These are phyloP conservation scores for Drosophila arizonae DNA, from an alignment of 1,140 invertebrate species.

Conservation along the genomic window DNA sequence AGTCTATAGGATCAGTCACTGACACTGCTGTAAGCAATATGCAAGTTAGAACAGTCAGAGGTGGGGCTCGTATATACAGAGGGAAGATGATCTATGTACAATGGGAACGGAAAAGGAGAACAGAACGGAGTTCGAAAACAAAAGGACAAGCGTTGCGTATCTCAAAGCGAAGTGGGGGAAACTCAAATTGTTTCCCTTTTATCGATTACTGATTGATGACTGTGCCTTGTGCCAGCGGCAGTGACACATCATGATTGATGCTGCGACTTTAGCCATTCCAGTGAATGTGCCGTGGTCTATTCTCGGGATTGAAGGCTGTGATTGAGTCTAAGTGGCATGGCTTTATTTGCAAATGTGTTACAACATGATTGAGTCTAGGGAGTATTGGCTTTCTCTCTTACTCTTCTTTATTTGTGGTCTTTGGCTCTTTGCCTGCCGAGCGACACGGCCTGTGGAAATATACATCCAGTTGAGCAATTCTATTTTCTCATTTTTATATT, in stretches of 20 bases:
- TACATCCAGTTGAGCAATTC: too few species aligned
- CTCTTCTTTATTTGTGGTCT: too few species aligned
- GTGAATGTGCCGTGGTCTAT: background rate
- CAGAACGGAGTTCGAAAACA: background rate
- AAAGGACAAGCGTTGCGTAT: conserved; percentile 11
- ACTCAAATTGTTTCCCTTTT: background rate
- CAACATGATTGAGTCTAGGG: too few species aligned
- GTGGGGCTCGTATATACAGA: background rate
- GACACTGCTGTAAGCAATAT: conserved; percentile 49
- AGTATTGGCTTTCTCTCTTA: too few species aligned
- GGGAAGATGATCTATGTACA: conserved; percentile 3
- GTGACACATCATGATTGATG: background rate
- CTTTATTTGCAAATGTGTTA: too few species aligned
- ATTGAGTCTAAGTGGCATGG: too few species aligned
- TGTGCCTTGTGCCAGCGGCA: background rate
- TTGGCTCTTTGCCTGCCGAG: too few species aligned
- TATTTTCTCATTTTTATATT: too few species aligned
- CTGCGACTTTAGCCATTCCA: conserved; percentile 2
- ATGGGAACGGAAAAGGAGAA: background rate
- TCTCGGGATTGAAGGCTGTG: too few species aligned
- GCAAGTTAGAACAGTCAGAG: background rate
- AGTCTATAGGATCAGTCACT: conserved; percentile 10
- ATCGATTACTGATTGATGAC: background rate
- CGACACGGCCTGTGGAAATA: too few species aligned
- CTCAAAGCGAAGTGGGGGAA: conserved; percentile 23